phyloP scores from a whole-genome alignment of 2,888 invertebrate genomes.

The Parochlus steinenii region DNA sequence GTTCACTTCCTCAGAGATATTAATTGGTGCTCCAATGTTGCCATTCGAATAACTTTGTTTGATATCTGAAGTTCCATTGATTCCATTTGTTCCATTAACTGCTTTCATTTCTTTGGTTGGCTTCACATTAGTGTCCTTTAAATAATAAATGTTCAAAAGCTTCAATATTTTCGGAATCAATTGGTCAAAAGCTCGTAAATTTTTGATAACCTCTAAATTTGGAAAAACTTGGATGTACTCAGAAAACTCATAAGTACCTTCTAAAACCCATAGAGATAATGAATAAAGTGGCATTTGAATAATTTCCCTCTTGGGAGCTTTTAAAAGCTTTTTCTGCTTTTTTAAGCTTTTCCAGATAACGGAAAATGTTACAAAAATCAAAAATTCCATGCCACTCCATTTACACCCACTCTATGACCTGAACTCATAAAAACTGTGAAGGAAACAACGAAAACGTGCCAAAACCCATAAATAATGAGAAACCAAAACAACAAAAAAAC shows the following conservation, averaged over 20 bases:
- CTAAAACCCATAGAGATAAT: too few relatives aligned
- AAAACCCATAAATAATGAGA: too few relatives aligned
- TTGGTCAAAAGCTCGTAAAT: background rate
- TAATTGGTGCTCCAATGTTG: slow-evolving; percentile 73
- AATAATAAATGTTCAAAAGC: slow-evolving; percentile 15
- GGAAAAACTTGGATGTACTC: background rate
- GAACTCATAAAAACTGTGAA: too few relatives aligned
- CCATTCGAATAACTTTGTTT: slow-evolving; percentile 80
- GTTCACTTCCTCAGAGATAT: slow-evolving; percentile 86
- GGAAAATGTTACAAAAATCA: too few relatives aligned
- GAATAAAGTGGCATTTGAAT: too few relatives aligned
- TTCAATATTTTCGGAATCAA: background rate
- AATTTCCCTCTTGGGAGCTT: too few relatives aligned
- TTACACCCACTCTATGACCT: too few relatives aligned
- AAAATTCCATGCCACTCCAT: too few relatives aligned
- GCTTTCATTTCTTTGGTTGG: background rate
- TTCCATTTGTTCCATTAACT: background rate
- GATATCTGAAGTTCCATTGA: slow-evolving; percentile 35
- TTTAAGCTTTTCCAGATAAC: too few relatives aligned
- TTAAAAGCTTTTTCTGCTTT: too few relatives aligned
- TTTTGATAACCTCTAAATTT: slow-evolving; percentile 1
- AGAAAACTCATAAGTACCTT: background rate
- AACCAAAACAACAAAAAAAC: too few relatives aligned
- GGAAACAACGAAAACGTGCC: too few relatives aligned
- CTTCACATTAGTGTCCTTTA: slow-evolving; percentile 25